Percentiles rank a stretch among this genome's conserved stretches.
phyloP scores from a whole-genome alignment of 2,113 vertebrate species.

The Phyllostomus discolor region DNA sequence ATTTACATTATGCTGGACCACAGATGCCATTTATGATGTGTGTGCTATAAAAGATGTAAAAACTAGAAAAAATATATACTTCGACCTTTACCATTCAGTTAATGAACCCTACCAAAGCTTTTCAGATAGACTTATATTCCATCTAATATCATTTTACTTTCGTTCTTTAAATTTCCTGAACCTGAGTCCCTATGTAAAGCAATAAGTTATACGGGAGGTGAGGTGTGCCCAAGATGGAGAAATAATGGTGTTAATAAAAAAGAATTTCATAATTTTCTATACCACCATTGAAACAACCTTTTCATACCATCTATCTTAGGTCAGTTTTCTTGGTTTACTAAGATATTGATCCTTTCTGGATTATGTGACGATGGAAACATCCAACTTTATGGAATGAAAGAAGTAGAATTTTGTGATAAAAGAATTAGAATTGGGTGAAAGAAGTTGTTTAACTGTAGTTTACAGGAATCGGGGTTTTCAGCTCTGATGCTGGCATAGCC shows the following conservation, averaged over 20 bases:
- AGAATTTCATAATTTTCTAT: neutral
- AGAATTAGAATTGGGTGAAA: neutral
- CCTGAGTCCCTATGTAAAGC: neutral
- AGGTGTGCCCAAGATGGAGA: neutral
- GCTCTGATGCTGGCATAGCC: too few relatives aligned
- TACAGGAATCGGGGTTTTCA: neutral
- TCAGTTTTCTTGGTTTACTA: neutral
- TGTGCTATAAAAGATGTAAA: neutral
- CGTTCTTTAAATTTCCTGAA: neutral
- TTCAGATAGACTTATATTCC: neutral
- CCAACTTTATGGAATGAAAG: neutral
- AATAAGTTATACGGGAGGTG: neutral
- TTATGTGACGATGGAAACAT: neutral
- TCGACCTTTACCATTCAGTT: neutral
- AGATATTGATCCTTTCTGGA: neutral
- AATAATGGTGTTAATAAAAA: neutral
- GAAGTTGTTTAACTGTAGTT: neutral
- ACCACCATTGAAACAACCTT: neutral
- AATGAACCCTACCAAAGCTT: neutral
- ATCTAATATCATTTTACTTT: neutral
- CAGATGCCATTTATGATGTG: neutral
- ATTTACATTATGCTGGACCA: neutral
- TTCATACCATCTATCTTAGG: neutral
- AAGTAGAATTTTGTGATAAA: neutral
- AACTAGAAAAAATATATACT: neutral